phyloP scores from a whole-genome alignment of 2,888 invertebrate genomes.

The Rhogogaster chlorosoma region DNA sequence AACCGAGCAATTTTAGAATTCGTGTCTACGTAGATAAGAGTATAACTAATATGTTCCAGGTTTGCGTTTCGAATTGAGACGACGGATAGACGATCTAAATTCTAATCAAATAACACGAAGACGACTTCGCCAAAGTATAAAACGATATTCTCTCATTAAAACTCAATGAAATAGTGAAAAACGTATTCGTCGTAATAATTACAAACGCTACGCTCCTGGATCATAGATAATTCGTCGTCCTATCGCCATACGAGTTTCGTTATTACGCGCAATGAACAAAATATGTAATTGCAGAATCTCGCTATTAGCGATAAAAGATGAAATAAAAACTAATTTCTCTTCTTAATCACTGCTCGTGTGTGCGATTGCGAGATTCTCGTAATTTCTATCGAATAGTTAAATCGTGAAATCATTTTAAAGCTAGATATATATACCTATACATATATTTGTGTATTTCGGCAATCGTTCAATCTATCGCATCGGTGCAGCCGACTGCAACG shows the following conservation, averaged over 20 bases:
- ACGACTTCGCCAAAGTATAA: neutral
- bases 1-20: constrained; percentile 59
- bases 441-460: constrained; percentile 49
- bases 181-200: neutral
- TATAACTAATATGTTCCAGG: neutral
- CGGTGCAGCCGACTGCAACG: neutral
- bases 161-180: neutral
- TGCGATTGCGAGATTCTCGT: neutral
- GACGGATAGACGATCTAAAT: neutral
- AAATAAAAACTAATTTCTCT: constrained; percentile 13
- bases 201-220: neutral
- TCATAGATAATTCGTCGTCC: neutral
- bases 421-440: constrained; percentile 26
- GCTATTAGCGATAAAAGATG: constrained; percentile 28
- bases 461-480: constrained; percentile 34
- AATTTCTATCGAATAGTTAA: neutral
- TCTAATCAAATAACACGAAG: neutral
- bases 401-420: constrained; percentile 13
- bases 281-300: constrained; percentile 50
- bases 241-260: constrained; percentile 15
- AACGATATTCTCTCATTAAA: neutral
- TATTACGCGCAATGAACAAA: neutral
- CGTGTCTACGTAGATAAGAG: constrained; percentile 52
- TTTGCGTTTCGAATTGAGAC: neutral
- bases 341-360: constrained; percentile 7